Percentiles rank a stretch among this genome's conserved stretches.
Conservation (phyloP, 2,797 vertebrate genomes). For the Pseudochirops corinnae region DNA sequence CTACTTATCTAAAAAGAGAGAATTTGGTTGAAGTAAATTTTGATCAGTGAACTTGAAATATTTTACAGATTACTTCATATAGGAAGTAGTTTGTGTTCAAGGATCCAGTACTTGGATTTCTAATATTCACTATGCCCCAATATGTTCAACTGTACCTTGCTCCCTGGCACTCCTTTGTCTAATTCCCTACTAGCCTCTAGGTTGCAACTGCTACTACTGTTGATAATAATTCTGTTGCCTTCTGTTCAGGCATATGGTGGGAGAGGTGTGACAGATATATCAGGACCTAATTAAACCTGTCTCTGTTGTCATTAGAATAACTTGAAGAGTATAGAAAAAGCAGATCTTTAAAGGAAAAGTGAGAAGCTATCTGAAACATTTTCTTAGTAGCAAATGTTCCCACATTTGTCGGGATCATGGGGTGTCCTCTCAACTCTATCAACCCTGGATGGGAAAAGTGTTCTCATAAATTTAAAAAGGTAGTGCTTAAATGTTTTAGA, state of each 20-base stretch:
- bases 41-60: background rate
- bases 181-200: background rate
- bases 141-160: background rate
- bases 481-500: conserved; percentile 41
- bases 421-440: background rate
- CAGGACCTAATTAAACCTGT: background rate
- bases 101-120: background rate
- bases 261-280: background rate
- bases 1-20: background rate
- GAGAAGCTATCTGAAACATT: background rate
- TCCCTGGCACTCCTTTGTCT: background rate
- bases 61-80: background rate
- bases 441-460: background rate
- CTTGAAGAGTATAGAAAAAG: background rate
- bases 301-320: background rate
- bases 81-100: background rate
- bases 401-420: background rate
- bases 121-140: background rate
- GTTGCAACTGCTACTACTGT: background rate
- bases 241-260: background rate
- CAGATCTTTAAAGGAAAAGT: background rate
- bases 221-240: background rate
- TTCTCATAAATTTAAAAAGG: background rate
- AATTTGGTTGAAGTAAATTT: background rate
- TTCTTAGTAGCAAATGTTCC: background rate